Conservation (phyloP, 2,888 invertebrate genomes). For the Cataglyphis albicans region DNA sequence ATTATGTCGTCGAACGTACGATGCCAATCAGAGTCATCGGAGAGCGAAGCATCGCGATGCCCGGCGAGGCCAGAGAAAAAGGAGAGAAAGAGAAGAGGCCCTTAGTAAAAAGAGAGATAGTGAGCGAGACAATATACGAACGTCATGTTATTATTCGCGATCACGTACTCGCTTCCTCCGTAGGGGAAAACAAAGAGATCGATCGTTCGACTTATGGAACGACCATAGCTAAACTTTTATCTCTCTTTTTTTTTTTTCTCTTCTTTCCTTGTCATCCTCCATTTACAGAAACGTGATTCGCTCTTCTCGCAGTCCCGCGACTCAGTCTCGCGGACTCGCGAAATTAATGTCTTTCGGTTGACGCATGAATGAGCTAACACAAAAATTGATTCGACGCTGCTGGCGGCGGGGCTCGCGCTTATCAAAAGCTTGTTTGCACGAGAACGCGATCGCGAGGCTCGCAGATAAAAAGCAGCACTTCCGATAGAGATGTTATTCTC, state of each 20-base stretch:
- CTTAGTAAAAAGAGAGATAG: neutral
- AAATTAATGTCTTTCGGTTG: slow-evolving; percentile 45
- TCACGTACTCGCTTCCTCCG: slow-evolving; percentile 50
- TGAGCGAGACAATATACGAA: slow-evolving; percentile 8
- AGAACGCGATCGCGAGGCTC: slow-evolving; percentile 24
- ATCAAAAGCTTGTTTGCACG: slow-evolving; percentile 45
- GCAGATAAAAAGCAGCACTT: slow-evolving; percentile 40
- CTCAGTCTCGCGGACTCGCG: slow-evolving; percentile 23
- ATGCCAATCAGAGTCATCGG: slow-evolving; percentile 31
- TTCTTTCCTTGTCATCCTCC: neutral
- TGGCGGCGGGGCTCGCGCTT: neutral
- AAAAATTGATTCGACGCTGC: slow-evolving; percentile 10
- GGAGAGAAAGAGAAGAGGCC: neutral
- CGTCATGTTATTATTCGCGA: slow-evolving; percentile 52
- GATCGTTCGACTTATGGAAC: slow-evolving; percentile 38
- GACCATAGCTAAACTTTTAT: slow-evolving; percentile 4
- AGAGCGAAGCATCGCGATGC: slow-evolving; percentile 24
- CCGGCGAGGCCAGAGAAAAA: slow-evolving; percentile 2
- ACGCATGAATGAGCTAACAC: slow-evolving; percentile 27
- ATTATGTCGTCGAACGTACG: slow-evolving; percentile 50
- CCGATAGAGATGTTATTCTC: slow-evolving; percentile 47
- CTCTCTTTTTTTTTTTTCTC: neutral
- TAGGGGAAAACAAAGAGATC: slow-evolving; percentile 55
- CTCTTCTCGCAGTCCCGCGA: slow-evolving; percentile 15
- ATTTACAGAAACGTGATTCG: slow-evolving; percentile 27